Base-by-base conservation (phyloP, 2,888 invertebrate species). In the Drosophila prostipennis region DNA sequence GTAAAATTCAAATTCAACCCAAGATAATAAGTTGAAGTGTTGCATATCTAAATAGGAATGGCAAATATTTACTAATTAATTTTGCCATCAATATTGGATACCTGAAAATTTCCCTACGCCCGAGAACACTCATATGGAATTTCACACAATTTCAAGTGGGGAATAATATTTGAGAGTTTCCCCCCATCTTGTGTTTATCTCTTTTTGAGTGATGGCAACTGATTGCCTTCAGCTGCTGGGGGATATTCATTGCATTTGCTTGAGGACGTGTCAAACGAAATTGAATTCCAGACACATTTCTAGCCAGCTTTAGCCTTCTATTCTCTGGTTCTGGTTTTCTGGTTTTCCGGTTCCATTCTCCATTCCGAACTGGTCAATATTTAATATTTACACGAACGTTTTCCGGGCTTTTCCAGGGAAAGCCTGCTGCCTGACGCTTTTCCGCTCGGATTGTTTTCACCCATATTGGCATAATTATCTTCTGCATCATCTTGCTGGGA, bases 271-370 rank as follows among this genome's bases (percentile, higher is more conserved):
- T 54, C 60, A 69, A 55, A 61, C 43, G 40, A 56, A 71, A 71
- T 71, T 71, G 71, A 71, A 71, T 71, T 71, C 52, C 71, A 19
- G 53, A 70, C 68, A 70, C 53, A 53, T 67, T 48, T 42, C 43
- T 56, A 39, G 51, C 34, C 42, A 34, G 53, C 57, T 40, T 58
- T 36, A 7, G 45, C 4, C 8, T 36, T 26, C 29, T 16, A 32
- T 13, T 40, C 6, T 23, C 37, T 3, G 14, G 11, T 19, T 19
- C 19, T 19, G 19, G 19, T 19, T 19, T 6, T 8, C 39, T n/a
- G 14, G 14, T 3, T 6, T 6, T 26, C 34, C 11, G 34, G 34
- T 3, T 13, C n/a, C n/a, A 10, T 14, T 49, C 34, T 37, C 42
- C 52, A 39, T 14, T 53, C 19, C 42, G 42, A 43, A 23, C 36